Base-by-base conservation (phyloP, 1,140 invertebrate genomes). In the Anthonomus grandis region DNA sequence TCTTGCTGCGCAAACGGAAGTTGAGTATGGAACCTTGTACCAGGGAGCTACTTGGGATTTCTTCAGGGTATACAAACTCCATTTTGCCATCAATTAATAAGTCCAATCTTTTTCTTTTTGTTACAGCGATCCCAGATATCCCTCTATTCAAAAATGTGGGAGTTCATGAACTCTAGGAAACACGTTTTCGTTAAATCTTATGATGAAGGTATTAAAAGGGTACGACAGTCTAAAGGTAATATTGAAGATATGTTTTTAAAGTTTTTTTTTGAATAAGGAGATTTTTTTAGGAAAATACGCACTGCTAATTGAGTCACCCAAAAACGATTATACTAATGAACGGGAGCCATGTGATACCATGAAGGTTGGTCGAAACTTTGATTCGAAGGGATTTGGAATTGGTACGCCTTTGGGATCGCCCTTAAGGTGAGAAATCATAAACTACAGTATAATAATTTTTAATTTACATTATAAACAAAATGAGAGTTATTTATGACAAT, bases 81-180 rank as follows among this genome's bases (percentile, higher is more conserved):
- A 77, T 72, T n/a, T n/a, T n/a, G n/a, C n/a, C 65, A 9, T 45
- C 6, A 23, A 3, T 8, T 45, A 2, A 6, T 22, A 45, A 45
- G 2, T 48, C 38, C 10, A 17, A 1, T 41, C 31, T 10, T 13
- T 13, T 34, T 10, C 31, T 2, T 13, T 34, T 34, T 1, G 31
- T 77, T 74, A 4, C 76, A 95, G 92, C 83, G 85, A 69, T 96
- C 93, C 3, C 89, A 92, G 69, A 92, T 96, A 55, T 83, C 85
- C 31, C 83, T 93, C 1, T 97, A 95, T 75, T 86, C 86, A 69
- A 86, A 90, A 73, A 97, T 97, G 95, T 97, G 92, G 92, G 87
- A 93, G 65, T 95, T 91, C 66, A 97, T 97, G 94, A 89, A 87
- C 62, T 83, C 86, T 9, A 77, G 86, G 61, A 87, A 88, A 62